Percentiles rank a stretch among this genome's conserved stretches.
These are phyloP conservation scores for Subanguina moxae DNA, from an alignment of 1,140 invertebrate genomes.

Conservation along the genomic window DNA sequence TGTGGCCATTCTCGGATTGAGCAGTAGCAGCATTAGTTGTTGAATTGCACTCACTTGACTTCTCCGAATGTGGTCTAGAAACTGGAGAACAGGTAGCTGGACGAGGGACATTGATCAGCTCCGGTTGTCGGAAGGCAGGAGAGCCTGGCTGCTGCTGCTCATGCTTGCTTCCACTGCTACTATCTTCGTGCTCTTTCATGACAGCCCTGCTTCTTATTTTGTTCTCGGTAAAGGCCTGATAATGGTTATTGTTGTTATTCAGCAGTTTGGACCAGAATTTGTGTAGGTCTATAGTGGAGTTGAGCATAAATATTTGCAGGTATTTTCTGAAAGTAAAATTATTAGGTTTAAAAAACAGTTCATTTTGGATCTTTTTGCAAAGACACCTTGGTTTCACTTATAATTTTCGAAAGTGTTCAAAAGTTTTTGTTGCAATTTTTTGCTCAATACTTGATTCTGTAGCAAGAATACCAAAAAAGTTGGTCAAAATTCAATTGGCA, in stretches of 20 bases:
- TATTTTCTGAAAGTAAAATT: neutral
- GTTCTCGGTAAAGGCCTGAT: neutral
- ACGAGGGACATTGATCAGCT: neutral
- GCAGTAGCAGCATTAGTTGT: neutral
- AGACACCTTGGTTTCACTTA: too few relatives aligned
- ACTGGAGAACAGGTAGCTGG: neutral
- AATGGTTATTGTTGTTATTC: neutral
- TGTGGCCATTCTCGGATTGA: neutral
- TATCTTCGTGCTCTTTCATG: neutral
- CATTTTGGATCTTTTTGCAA: neutral
- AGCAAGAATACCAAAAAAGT: neutral
- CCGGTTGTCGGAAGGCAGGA: neutral
- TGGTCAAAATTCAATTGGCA: neutral
- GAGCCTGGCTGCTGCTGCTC: neutral
- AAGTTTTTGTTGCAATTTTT: too few relatives aligned
- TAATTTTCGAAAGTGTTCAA: too few relatives aligned
- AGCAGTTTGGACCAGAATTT: slow-evolving; percentile 4
- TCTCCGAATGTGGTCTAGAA: neutral
- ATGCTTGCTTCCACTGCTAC: neutral
- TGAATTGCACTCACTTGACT: neutral
- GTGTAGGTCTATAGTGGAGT: neutral
- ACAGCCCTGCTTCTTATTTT: neutral
- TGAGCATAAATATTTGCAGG: neutral
- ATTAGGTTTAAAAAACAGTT: neutral
- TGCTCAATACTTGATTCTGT: too few relatives aligned